phyloP scores from a whole-genome alignment of 2,113 vertebrate genomes.

The Spermophilus dauricus region DNA sequence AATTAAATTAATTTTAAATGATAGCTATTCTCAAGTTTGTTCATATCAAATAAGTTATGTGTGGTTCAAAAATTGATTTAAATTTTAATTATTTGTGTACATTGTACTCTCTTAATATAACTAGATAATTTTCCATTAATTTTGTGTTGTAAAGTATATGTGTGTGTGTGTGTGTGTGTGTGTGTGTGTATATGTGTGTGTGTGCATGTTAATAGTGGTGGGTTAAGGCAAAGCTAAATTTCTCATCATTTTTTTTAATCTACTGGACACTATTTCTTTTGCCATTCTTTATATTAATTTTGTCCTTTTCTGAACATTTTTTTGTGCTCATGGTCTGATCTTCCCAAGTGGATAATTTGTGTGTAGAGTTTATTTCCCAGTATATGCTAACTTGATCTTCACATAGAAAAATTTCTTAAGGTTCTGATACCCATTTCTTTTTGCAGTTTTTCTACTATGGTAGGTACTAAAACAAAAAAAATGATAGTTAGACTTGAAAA shows the following conservation, averaged over 20 bases:
- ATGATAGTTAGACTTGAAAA: background rate
- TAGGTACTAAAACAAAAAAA: background rate
- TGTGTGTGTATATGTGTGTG: background rate
- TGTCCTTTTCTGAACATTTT: background rate
- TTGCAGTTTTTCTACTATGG: background rate
- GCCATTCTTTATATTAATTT: background rate
- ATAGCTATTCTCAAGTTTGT: background rate
- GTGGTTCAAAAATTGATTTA: conserved; percentile 35
- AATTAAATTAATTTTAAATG: conserved; percentile 38
- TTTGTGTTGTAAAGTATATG: background rate
- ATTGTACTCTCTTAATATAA: background rate
- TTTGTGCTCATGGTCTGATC: background rate
- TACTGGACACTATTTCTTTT: background rate
- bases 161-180: background rate
- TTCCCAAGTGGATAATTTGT: background rate
- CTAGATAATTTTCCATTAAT: background rate
- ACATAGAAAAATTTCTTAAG: background rate
- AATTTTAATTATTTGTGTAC: background rate
- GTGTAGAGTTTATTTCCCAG: background rate
- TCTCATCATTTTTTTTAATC: background rate
- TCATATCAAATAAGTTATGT: background rate
- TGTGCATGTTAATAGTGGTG: background rate
- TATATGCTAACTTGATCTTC: background rate
- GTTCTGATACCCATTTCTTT: background rate
- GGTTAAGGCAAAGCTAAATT: background rate